Percentiles rank a stretch among this genome's conserved stretches.
Conservation (phyloP, 1,140 invertebrate species). For the Heliconius melpomene region DNA sequence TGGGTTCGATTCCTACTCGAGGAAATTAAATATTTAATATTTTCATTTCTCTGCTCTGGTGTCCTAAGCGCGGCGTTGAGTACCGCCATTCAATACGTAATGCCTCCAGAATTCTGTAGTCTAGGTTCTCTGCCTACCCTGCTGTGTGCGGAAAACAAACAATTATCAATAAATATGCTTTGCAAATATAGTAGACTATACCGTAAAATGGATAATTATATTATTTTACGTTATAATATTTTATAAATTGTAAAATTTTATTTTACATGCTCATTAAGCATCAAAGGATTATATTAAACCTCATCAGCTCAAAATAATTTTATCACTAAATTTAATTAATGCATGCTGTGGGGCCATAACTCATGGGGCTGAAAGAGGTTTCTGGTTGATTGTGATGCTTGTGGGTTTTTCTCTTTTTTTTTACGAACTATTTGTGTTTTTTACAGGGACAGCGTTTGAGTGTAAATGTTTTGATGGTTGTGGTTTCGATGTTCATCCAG, state of each 20-base stretch:
- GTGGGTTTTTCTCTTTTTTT: no score
- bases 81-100: no score
- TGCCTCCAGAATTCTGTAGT: no score
- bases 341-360: no score
- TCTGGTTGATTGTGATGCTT: neutral
- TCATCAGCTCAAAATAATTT: neutral
- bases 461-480: neutral
- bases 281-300: constrained; percentile 6
- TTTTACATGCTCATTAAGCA: neutral
- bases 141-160: neutral
- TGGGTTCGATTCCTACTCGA: no score
- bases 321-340: neutral
- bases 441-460: neutral
- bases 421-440: neutral
- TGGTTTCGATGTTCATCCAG: no score
- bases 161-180: no score
- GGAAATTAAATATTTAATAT: no score
- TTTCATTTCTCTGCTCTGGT: no score
- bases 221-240: constrained; percentile 1
- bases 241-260: neutral
- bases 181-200: neutral
- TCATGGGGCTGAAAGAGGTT: neutral
- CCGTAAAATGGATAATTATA: neutral
- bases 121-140: neutral
- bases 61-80: no score